phyloP scores from a whole-genome alignment of 1,140 invertebrate species.

The Antheraea mylitta region DNA sequence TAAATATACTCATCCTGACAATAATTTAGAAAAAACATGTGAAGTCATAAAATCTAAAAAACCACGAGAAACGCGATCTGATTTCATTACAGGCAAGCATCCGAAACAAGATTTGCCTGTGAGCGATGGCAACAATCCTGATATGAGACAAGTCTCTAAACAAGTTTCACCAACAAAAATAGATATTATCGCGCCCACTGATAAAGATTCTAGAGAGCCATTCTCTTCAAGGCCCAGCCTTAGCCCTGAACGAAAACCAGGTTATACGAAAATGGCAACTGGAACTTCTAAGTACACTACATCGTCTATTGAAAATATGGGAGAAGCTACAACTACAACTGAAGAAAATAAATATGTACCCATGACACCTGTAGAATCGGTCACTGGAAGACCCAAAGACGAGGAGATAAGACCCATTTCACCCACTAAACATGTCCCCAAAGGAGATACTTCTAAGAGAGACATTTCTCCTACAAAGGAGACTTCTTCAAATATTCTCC shows the following conservation, averaged over 20 bases:
- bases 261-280: conserved; percentile 13
- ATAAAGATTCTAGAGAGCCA: conserved; percentile 12
- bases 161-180: background rate
- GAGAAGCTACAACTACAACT: conserved; percentile 6
- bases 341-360: background rate
- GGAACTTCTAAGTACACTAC: conserved; percentile 15
- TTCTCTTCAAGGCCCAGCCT: background rate
- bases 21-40: background rate
- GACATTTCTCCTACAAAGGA: background rate
- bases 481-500: background rate
- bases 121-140: conserved; percentile 7
- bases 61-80: background rate
- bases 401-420: background rate
- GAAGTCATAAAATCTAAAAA: background rate
- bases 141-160: conserved; percentile 4
- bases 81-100: background rate
- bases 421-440: background rate
- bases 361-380: conserved; percentile 1
- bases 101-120: background rate
- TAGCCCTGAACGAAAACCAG: conserved; percentile 16
- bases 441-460: background rate
- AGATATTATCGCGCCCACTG: conserved; percentile 2
- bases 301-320: conserved; percentile 14
- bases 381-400: conserved; percentile 2
- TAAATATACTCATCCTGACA: conserved; percentile 1